A percentile compares a stretch with the other conserved stretches of the same genome.
These are phyloP conservation scores for Polydrusus pterygomalis DNA, from an alignment of 2,888 invertebrate species.

Conservation along the genomic window DNA sequence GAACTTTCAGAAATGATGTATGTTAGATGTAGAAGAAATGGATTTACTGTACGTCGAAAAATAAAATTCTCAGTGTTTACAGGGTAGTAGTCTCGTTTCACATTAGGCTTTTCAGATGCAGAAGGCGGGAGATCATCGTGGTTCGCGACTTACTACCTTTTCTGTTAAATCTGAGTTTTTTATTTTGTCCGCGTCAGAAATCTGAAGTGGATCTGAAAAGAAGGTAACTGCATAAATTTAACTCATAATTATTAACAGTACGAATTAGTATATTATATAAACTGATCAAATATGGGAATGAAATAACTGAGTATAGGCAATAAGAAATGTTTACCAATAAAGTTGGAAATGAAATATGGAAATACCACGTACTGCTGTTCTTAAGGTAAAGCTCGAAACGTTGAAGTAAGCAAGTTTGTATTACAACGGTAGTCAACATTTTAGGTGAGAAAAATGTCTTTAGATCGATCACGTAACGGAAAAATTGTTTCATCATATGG, in stretches of 20 bases:
- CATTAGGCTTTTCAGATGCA: slow-evolving; percentile 44
- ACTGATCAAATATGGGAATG: not conserved
- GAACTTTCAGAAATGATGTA: slow-evolving; percentile 12
- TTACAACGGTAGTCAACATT: not conserved
- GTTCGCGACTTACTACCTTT: slow-evolving; percentile 15
- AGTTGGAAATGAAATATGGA: not conserved
- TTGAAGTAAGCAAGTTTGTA: not conserved
- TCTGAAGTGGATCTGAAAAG: slow-evolving; percentile 36
- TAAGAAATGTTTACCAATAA: not conserved
- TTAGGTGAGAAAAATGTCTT: not conserved
- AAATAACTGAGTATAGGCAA: not conserved
- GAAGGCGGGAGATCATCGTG: slow-evolving; percentile 50
- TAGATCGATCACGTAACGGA: too few relatives aligned
- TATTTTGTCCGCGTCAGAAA: slow-evolving; percentile 38
- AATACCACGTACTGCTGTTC: not conserved
- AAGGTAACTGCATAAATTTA: slow-evolving; percentile 14
- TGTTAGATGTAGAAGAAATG: slow-evolving; percentile 18
- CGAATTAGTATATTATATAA: not conserved
- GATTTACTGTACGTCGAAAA: slow-evolving; percentile 27
- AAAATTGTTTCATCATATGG: too few relatives aligned
- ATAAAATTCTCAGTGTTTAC: slow-evolving; percentile 32
- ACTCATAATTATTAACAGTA: not conserved
- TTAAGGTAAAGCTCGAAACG: not conserved
- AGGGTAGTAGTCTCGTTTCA: slow-evolving; percentile 20
- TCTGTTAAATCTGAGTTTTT: slow-evolving; percentile 14